Conservation (phyloP, 2,113 vertebrate genomes). For the Xenopus tropicalis region DNA sequence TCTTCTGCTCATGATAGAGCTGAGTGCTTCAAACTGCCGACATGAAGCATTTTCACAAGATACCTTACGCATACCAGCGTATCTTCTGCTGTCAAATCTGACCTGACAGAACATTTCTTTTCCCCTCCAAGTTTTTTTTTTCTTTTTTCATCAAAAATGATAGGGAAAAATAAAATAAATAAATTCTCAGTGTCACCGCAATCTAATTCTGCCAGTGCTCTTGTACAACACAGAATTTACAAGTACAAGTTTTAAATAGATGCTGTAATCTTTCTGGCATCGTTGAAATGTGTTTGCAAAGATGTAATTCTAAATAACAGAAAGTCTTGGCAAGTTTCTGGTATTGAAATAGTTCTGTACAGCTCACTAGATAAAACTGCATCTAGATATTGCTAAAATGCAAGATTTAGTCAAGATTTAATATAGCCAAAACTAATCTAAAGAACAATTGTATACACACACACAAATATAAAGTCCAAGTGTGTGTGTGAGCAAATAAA, state of each 20-base stretch:
- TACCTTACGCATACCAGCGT: background rate
- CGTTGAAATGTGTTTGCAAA: background rate
- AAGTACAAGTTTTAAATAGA: background rate
- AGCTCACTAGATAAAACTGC: too few relatives aligned
- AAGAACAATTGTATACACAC: too few relatives aligned
- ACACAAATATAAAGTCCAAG: too few relatives aligned
- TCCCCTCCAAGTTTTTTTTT: background rate
- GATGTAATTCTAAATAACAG: too few relatives aligned
- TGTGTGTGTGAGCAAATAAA: too few relatives aligned
- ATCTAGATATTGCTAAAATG: too few relatives aligned
- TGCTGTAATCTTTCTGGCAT: background rate
- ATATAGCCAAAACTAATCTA: too few relatives aligned
- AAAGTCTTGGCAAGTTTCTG: too few relatives aligned
- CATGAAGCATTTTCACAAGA: conserved; percentile 22
- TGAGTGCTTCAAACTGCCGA: conserved; percentile 24
- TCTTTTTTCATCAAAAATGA: too few relatives aligned
- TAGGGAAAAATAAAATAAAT: conserved; percentile 2
- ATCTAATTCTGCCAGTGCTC: conserved; percentile 1
- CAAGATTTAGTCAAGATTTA: too few relatives aligned
- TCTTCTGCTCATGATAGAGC: conserved; percentile 35
- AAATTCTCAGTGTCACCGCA: background rate
- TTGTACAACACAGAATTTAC: conserved; percentile 2
- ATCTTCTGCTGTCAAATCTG: conserved; percentile 24
- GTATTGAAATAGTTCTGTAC: too few relatives aligned
- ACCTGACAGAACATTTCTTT: conserved; percentile 25